phyloP scores from a whole-genome alignment of 1,140 invertebrate species.

The Drosophila repleta region DNA sequence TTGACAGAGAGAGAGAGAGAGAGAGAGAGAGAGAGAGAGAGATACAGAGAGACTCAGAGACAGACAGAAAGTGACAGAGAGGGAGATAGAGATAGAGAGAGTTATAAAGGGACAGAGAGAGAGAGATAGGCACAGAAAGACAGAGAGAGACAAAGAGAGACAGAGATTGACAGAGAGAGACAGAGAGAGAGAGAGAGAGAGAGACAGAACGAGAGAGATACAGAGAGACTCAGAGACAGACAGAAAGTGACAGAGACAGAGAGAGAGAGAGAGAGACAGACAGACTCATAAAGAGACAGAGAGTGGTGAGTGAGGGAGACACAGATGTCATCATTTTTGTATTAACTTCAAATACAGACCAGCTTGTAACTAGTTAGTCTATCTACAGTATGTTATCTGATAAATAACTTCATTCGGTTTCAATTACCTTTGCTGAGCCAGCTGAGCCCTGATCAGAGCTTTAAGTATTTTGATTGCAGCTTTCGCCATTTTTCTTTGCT shows the following conservation, averaged over 20 bases:
- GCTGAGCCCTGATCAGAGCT: not conserved
- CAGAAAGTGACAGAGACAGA: not conserved
- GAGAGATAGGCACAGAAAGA: not conserved
- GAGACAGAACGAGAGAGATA: not conserved
- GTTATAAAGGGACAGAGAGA: not conserved
- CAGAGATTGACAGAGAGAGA: not conserved
- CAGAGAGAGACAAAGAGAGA: not conserved
- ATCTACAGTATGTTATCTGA: too few relatives aligned
- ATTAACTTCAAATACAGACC: too few relatives aligned
- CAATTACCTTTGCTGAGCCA: too few relatives aligned
- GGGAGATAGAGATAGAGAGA: not conserved
- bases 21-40: not conserved
- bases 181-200: not conserved
- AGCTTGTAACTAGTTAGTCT: too few relatives aligned
- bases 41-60: not conserved
- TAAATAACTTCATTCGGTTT: too few relatives aligned
- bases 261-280: not conserved
- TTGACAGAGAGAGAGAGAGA: too few relatives aligned
- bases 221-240: not conserved
- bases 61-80: not conserved
- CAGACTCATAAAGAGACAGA: not conserved
- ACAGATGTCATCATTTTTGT: not conserved
- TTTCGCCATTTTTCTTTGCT: constrained; percentile 9
- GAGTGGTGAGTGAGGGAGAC: not conserved
- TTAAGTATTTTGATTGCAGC: constrained; percentile 3